A percentile compares a stretch with the other conserved stretches of the same genome.
Evolutionary conservation across 2,888 invertebrate species (phyloP).

Genomic region (Exocentrus adspersus): DNA sequence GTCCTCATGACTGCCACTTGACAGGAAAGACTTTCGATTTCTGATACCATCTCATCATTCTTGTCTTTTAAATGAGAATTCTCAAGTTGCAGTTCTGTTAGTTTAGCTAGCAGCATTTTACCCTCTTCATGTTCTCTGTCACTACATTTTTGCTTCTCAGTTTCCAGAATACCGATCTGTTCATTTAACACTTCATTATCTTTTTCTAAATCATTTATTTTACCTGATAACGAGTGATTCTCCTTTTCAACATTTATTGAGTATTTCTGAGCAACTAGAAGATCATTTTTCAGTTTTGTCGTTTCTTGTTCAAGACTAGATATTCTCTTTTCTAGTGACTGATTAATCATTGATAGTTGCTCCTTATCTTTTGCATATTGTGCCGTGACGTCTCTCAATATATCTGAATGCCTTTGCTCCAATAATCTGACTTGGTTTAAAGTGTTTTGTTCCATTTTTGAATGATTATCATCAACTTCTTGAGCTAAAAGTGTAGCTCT

Average conservation of each 20-base stretch:
- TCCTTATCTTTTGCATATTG: slow-evolving; percentile 81
- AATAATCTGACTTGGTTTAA: slow-evolving; percentile 76
- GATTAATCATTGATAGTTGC: slow-evolving; percentile 69
- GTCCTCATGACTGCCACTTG: slow-evolving; percentile 63
- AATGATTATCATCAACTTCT: slow-evolving; percentile 92
- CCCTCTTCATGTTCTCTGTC: slow-evolving; percentile 67
- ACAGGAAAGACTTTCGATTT: slow-evolving; percentile 72
- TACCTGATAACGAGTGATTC: slow-evolving; percentile 70
- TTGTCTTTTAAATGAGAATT: slow-evolving; percentile 79
- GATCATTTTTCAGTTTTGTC: slow-evolving; percentile 71
- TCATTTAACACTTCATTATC: slow-evolving; percentile 59
- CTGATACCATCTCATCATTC: slow-evolving; percentile 83
- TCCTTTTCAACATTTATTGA: slow-evolving; percentile 73
- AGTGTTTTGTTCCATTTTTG: slow-evolving; percentile 80
- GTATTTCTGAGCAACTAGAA: slow-evolving; percentile 71
- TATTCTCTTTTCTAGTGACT: slow-evolving; percentile 73
- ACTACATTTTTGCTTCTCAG: slow-evolving; percentile 56
- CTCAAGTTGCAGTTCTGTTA: slow-evolving; percentile 72
- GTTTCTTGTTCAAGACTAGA: slow-evolving; percentile 75
- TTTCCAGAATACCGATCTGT: slow-evolving; percentile 61
- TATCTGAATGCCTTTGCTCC: slow-evolving; percentile 82
- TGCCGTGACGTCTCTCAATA: slow-evolving; percentile 74
- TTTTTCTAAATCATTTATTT: slow-evolving; percentile 68
- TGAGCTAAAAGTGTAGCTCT: slow-evolving; percentile 84
- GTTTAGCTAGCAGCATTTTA: slow-evolving; percentile 69